phyloP scores from a whole-genome alignment of 1,140 invertebrate species.

The Zeugodacus cucurbitae region DNA sequence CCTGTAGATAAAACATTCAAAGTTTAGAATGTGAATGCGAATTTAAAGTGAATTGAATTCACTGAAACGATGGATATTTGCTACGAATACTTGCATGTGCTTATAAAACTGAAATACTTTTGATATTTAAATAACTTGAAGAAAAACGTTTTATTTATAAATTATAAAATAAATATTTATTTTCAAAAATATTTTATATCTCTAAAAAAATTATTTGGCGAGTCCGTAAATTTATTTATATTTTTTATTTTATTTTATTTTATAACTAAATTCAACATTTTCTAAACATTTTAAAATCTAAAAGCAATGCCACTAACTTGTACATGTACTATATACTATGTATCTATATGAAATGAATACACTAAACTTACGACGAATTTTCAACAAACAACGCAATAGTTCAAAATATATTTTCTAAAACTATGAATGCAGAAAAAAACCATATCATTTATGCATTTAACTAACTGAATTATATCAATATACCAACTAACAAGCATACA shows the following conservation, averaged over 20 bases:
- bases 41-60: no score
- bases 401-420: conserved; percentile 15
- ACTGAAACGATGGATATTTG: no score
- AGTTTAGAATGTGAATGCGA: no score
- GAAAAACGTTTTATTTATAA: no score
- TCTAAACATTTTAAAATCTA: not conserved
- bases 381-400: conserved; percentile 27
- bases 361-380: not conserved
- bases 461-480: not conserved
- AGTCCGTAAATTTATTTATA: no score
- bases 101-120: no score
- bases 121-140: no score
- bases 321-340: not conserved
- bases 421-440: not conserved
- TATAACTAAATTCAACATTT: not conserved
- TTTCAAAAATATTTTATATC: no score
- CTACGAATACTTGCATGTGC: no score
- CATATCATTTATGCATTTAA: conserved; percentile 37
- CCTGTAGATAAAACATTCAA: no score
- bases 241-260: not conserved
- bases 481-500: not conserved
- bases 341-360: conserved; percentile 17
- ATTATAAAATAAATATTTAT: no score
- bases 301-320: not conserved
- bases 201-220: no score